phyloP scores from a whole-genome alignment of 2,113 vertebrate genomes.

The Nycticebus coucang region DNA sequence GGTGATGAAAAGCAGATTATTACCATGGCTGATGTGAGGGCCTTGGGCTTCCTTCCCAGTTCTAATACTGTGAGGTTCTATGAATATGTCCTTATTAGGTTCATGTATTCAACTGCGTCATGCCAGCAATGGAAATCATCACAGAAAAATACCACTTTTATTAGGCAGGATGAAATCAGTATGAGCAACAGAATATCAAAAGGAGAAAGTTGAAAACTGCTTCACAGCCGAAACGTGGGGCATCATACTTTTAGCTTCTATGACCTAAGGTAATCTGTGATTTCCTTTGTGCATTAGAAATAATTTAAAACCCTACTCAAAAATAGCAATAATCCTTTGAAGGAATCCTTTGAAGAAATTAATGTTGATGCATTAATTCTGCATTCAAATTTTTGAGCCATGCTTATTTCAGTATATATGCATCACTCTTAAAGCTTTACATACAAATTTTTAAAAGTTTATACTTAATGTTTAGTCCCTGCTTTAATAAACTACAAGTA shows the following conservation, averaged over 20 bases:
- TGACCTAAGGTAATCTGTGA: not conserved
- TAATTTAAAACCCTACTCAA: conserved; percentile 4
- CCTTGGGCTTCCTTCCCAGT: not conserved
- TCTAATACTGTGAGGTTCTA: not conserved
- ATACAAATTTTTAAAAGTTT: not conserved
- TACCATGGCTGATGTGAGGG: not conserved
- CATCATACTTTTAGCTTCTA: not conserved
- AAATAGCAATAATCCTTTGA: conserved; percentile 26
- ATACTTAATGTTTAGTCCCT: not conserved
- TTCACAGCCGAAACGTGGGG: not conserved
- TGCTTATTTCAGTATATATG: not conserved
- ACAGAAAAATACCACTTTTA: not conserved
- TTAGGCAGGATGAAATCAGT: not conserved
- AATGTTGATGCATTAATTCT: not conserved
- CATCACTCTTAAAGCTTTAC: not conserved
- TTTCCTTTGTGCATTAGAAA: not conserved
- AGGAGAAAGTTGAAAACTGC: not conserved
- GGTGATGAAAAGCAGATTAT: conserved; percentile 1
- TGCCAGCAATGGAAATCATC: not conserved
- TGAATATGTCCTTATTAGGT: not conserved
- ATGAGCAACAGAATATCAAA: conserved; percentile 4
- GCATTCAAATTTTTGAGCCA: not conserved
- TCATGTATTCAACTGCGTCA: not conserved
- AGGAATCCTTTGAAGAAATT: not conserved
- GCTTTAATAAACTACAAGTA: conserved; percentile 40